Evolutionary conservation across 2,113 vertebrate species (phyloP).

Genomic region (Psilopogon haemacephalus): DNA sequence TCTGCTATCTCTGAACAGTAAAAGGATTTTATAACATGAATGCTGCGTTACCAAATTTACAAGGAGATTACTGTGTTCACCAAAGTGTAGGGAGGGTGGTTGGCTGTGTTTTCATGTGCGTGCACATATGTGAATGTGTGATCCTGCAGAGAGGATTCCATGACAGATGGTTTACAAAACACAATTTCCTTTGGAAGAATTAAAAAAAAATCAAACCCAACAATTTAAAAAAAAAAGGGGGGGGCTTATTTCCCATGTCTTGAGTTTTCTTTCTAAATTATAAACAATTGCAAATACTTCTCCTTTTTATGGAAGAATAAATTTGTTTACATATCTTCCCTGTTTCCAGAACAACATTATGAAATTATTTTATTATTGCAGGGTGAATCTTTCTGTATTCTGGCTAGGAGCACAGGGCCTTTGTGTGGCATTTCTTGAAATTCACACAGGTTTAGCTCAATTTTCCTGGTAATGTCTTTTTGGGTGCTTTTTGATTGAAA

Average conservation of each 20-base stretch:
- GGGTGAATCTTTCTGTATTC: background rate
- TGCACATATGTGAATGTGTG: background rate
- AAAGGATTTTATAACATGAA: background rate
- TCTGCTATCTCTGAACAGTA: background rate
- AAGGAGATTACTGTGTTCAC: background rate
- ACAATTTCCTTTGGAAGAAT: background rate
- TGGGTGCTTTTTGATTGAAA: background rate
- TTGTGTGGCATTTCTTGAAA: background rate
- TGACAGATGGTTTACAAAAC: background rate
- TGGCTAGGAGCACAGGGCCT: background rate
- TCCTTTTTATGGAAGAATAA: conserved; percentile 55
- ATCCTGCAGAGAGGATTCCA: background rate
- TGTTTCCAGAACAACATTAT: conserved; percentile 5
- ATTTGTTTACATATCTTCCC: conserved; percentile 35
- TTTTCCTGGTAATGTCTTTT: background rate
- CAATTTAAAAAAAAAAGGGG: background rate
- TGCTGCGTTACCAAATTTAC: background rate
- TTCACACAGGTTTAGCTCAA: background rate
- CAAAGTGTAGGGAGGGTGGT: background rate
- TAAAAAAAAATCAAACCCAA: too few relatives aligned
- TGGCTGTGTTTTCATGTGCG: background rate
- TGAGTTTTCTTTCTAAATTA: background rate
- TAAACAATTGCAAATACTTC: conserved; percentile 42
- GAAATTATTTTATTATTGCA: background rate
- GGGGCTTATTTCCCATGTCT: background rate